These are phyloP conservation scores for Canis aureus DNA, from an alignment of 2,113 vertebrate species.

Conservation along the genomic window DNA sequence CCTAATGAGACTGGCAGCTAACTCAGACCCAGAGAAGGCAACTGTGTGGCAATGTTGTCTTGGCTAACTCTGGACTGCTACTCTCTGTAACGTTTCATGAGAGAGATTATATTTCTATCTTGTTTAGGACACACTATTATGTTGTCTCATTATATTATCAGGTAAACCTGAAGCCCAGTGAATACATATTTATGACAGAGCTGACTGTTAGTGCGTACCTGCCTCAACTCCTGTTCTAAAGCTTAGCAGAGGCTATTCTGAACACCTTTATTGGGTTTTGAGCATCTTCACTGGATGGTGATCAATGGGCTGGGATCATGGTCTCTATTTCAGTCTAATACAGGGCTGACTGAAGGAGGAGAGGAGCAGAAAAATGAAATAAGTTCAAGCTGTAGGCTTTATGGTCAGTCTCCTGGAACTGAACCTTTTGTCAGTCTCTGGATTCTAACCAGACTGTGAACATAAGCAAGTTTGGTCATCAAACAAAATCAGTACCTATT, in stretches of 20 bases:
- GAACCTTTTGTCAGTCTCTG: not conserved
- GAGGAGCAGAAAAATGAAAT: not conserved
- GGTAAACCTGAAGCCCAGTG: not conserved
- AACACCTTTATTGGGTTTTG: not conserved
- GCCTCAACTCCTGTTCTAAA: constrained; percentile 39
- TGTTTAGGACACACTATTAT: constrained; percentile 21
- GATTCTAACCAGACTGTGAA: not conserved
- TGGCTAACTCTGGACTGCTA: not conserved
- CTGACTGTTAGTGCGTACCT: not conserved
- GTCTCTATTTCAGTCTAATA: not conserved
- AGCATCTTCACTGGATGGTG: not conserved
- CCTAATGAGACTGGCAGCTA: not conserved
- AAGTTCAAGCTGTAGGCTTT: not conserved
- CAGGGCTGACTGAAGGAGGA: not conserved
- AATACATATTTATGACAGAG: constrained; percentile 32
- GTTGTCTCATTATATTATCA: not conserved
- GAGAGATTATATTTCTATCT: not conserved
- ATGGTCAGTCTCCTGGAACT: not conserved
- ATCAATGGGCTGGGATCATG: not conserved
- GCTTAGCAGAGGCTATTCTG: not conserved
- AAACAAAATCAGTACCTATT: not conserved
- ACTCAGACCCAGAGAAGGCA: not conserved
- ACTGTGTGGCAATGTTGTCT: not conserved
- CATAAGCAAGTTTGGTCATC: not conserved
- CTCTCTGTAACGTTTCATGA: not conserved